Evolutionary conservation across 2,888 invertebrate species (phyloP), one percentile per base, ranked within the genome.

Genomic region (Tethea ocularis): DNA sequence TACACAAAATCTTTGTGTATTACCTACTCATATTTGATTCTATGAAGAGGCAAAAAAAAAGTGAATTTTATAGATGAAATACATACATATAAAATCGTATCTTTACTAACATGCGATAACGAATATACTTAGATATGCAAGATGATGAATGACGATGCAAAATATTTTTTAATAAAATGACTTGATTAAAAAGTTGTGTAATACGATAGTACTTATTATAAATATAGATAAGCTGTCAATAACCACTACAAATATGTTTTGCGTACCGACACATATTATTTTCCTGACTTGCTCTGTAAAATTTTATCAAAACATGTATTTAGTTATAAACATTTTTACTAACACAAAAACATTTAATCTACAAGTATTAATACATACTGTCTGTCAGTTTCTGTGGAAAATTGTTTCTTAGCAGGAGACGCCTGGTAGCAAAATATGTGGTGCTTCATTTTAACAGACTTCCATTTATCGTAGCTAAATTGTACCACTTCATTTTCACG

Each of bases 341-440:
- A 36, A 54, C 20, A 46, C 46, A 20, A 46, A 46, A 20, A 10
- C 2, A 4, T 20, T 46, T 3, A 51, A 15, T 15, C 26, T 52
- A 53, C 11, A 0, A 41, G 38, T 11, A 53, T 24, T n/a, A 63
- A 60, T 74, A 71, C 94, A 90, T 79, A 93, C 93, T 87, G 92
- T 77, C 85, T 95, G 65, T 96, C 96, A 58, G 95, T 95, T 76
- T 96, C 96, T 58, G 96, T 96, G 0, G 96, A 96, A 77, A 97
- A 97, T 77, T 96, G 96, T 72, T 97, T 96, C 83, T 96, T 96
- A 1, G 96, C 95, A 0, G 97, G 97, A 1, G 97, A 97, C 0
- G 97, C 97, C 84, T 97, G 97, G 80, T 97, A 97, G 78, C 97
- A 97, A 83, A 97, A 97, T 66, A 97, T 96, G 77, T 97, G 97